Evolutionary conservation across 1,140 invertebrate species (phyloP).

Genomic region (Coboldia fuscipes): DNA sequence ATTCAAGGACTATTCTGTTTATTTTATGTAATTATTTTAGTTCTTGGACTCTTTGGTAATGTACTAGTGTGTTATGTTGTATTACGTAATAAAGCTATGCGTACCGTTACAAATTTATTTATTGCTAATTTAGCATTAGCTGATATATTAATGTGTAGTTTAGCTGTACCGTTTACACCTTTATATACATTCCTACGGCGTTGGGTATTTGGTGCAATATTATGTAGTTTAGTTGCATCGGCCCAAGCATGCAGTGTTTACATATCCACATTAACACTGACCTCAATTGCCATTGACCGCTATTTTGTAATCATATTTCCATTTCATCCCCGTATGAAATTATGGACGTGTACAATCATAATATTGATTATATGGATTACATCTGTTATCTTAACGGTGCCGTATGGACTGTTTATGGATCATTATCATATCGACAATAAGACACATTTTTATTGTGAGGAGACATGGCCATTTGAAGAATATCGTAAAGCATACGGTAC

Average conservation of each 20-base stretch:
- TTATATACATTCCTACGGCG: constrained; percentile 63
- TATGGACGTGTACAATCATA: constrained; percentile 50
- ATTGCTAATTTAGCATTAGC: constrained; percentile 84
- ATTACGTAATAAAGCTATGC: constrained; percentile 71
- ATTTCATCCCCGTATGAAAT: constrained; percentile 68
- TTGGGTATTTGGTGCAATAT: constrained; percentile 66
- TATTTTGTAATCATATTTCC: constrained; percentile 90
- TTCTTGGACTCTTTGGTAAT: constrained; percentile 74
- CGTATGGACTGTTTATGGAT: constrained; percentile 70
- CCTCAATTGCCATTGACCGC: constrained; percentile 81
- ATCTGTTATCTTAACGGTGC: constrained; percentile 60
- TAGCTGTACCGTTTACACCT: constrained; percentile 79
- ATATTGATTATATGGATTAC: constrained; percentile 75
- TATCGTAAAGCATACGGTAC: constrained; percentile 55
- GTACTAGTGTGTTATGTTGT: constrained; percentile 77
- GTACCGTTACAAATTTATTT: constrained; percentile 92
- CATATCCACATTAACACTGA: constrained; percentile 81
- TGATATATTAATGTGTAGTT: constrained; percentile 70
- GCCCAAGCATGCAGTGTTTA: constrained; percentile 76
- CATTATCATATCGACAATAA: no score
- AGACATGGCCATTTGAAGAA: constrained; percentile 60
- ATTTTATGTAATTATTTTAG: constrained; percentile 62
- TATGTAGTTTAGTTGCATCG: constrained; percentile 75
- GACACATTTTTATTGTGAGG: constrained; percentile 41
- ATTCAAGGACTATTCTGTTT: constrained; percentile 54